Evolutionary conservation across 1,140 invertebrate species (phyloP).

Genomic region (Tetramorium alpestre): DNA sequence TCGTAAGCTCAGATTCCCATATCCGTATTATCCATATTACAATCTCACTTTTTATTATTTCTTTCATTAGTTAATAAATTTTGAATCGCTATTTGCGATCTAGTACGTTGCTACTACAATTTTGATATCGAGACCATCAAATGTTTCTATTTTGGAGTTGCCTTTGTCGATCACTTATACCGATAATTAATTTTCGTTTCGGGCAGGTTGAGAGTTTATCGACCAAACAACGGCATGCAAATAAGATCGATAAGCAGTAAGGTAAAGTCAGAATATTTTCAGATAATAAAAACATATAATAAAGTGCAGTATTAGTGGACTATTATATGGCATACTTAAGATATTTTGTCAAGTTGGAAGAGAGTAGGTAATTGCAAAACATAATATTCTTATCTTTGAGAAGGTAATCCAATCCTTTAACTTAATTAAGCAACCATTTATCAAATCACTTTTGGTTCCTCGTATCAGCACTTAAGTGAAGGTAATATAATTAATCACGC

Average conservation of each 20-base stretch:
- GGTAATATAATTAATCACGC: constrained; percentile 42
- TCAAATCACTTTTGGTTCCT: constrained; percentile 22
- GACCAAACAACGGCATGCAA: constrained; percentile 40
- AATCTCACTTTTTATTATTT: neutral
- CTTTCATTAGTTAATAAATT: neutral
- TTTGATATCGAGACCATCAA: constrained; percentile 2
- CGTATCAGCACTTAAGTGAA: constrained; percentile 19
- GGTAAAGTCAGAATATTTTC: neutral
- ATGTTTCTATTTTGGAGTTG: neutral
- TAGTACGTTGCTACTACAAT: neutral
- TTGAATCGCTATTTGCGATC: neutral
- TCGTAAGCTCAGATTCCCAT: neutral
- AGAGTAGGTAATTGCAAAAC: constrained; percentile 18
- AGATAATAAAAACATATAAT: neutral
- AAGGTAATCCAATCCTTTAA: neutral
- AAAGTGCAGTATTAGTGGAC: neutral
- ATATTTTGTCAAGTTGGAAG: neutral
- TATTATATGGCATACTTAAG: neutral
- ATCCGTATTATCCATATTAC: neutral
- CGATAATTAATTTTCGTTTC: constrained; percentile 28
- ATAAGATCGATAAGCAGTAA: constrained; percentile 22
- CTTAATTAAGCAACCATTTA: neutral
- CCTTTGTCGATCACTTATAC: constrained; percentile 12
- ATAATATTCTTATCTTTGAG: neutral
- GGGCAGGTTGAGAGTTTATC: neutral